Percentiles rank a stretch among this genome's conserved stretches.
These are phyloP conservation scores for Cataglyphis rosenhaueri DNA, from an alignment of 2,888 invertebrate genomes.

Conservation along the genomic window DNA sequence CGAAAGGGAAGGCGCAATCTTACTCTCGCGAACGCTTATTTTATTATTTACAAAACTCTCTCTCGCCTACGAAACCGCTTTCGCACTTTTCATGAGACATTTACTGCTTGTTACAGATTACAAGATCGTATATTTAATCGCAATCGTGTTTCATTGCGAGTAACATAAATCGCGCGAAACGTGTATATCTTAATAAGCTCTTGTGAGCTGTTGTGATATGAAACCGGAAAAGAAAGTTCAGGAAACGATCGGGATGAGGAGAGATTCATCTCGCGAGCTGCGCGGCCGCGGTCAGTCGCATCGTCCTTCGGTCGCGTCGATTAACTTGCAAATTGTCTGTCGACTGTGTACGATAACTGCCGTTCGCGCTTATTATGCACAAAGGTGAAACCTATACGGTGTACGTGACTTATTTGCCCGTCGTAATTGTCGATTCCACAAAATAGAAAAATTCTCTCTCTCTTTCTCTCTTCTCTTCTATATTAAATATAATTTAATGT, in stretches of 20 bases:
- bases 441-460: not conserved
- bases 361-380: slow-evolving; percentile 28
- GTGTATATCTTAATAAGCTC: not conserved
- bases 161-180: not conserved
- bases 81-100: not conserved
- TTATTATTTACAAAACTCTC: not conserved
- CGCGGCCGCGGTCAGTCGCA: not conserved
- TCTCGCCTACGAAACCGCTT: not conserved
- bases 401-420: slow-evolving; percentile 26
- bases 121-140: not conserved
- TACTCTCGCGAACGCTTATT: not conserved
- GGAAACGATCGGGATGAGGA: not conserved
- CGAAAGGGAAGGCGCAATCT: not conserved
- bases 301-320: slow-evolving; percentile 7
- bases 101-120: not conserved
- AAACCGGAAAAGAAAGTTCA: slow-evolving; percentile 4
- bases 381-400: not conserved
- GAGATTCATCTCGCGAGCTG: slow-evolving; percentile 3
- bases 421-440: not conserved
- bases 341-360: not conserved
- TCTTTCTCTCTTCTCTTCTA: not conserved
- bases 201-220: not conserved
- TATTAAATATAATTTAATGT: not conserved
- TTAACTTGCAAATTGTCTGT: slow-evolving; percentile 33
- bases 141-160: not conserved